A percentile compares a stretch with the other conserved stretches of the same genome.
Evolutionary conservation across 2,113 vertebrate genomes (phyloP).

Genomic region (Zeus faber): DNA sequence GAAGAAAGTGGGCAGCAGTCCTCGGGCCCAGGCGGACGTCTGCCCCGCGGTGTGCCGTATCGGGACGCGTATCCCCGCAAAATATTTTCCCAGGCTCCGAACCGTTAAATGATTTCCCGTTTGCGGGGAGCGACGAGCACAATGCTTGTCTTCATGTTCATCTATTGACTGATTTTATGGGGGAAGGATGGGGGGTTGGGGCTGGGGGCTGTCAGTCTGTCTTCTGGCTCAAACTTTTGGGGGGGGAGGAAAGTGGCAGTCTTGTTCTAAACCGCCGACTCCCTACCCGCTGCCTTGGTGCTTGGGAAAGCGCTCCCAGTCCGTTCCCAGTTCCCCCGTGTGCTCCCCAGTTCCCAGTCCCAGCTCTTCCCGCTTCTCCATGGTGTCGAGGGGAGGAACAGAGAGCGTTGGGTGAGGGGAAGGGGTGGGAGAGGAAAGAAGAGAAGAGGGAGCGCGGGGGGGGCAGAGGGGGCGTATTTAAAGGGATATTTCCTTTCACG

Average conservation of each 20-base stretch:
- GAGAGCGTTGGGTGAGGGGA: slow-evolving; percentile 30
- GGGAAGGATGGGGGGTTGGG: too few species aligned
- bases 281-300: slow-evolving; percentile 37
- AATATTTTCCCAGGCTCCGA: slow-evolving; percentile 42
- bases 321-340: slow-evolving; percentile 44
- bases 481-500: slow-evolving; percentile 65
- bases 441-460: not conserved
- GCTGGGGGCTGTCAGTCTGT: slow-evolving; percentile 63
- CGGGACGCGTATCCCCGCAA: slow-evolving; percentile 10
- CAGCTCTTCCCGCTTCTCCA: slow-evolving; percentile 43
- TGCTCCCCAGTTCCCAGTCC: slow-evolving; percentile 41
- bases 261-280: slow-evolving; percentile 39
- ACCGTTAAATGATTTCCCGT: slow-evolving; percentile 48
- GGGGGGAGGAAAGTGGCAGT: slow-evolving; percentile 48
- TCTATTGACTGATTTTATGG: slow-evolving; percentile 41
- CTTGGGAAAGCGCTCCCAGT: slow-evolving; percentile 35
- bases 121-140: slow-evolving; percentile 19
- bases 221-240: slow-evolving; percentile 41
- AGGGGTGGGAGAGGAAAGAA: slow-evolving; percentile 22
- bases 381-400: slow-evolving; percentile 45
- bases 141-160: slow-evolving; percentile 51
- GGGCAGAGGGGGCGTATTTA: slow-evolving; percentile 32
- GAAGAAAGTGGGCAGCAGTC: too few species aligned
- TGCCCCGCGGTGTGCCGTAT: too few species aligned
- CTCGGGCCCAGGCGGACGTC: too few species aligned